Evolutionary conservation across 2,113 vertebrate genomes (phyloP), one percentile per base, ranked within the genome.

Genomic region (Amphiprion ocellaris): DNA sequence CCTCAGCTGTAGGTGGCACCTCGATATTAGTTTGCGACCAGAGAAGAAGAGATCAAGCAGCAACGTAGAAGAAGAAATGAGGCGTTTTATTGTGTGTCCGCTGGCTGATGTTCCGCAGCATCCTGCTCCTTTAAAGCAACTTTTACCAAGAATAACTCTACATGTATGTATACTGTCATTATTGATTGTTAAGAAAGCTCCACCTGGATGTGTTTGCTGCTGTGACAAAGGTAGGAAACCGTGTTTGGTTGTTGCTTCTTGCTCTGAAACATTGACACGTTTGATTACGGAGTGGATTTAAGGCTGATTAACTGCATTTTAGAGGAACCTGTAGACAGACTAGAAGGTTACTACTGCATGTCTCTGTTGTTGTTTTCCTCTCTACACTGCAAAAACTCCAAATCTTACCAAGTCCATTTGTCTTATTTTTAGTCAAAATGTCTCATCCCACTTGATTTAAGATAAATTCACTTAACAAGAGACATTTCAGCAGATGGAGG

Each of bases 41-140:
- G 30, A 19, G 80, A 66, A 71, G 62, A 83, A 67, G 23, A 74
- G 16, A 9, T 4, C 17, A 4, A 49, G 33, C 33, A 6, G 6
- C 7, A 67, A 0, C 53, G 49, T 46, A 81, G 85, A 89, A 81
- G 87, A 90, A 84, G 70, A 84, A 39, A 4, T 44, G 53, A 30
- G 55, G 60, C 64, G 81, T 72, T 44, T 39, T 44, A 39, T 62
- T 44, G 12, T 7, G n/a, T 1, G 16, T 9, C 58, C 11, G 54
- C 16, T 52, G 24, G 23, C 24, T 74, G 19, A 53, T 33, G 21
- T 24, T 55, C 7, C 7, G 12, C 30, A 30, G 5, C n/a, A 54
- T 78, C 52, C 10, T 1, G 0, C 17, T 50, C 21, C 5, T 19
- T 7, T n/a, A 52, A 46, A 37, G 23, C 2, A 46, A 4, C 1